Base-by-base conservation (phyloP, 2,113 vertebrate species). In the Proteles cristata region DNA sequence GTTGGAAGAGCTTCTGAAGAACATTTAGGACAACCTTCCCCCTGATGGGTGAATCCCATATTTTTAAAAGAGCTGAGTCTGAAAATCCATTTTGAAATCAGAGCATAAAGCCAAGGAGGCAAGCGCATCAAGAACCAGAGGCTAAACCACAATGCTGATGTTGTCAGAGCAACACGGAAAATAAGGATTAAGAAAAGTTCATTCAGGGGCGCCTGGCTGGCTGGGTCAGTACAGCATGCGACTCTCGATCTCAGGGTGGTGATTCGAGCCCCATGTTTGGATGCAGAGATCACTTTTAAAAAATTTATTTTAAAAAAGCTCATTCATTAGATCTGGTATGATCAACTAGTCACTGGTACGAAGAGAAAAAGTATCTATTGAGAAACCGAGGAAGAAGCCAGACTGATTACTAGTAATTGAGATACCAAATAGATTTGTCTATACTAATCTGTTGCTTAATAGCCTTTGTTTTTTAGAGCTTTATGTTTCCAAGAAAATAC, bases 391-490 rank as follows among this genome's bases (percentile, higher is more conserved):
- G 73, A 63, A 65, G 71, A 63, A 55, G 61, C 48, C 39, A 45
- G 55, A 11, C 63, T 2, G 23, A 45, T n/a, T 1, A 76, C 21
- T 4, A 71, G 23, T 39, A 50, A 71, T 3, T 3, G 7, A 28
- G 43, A 88, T 0, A 71, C 48, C 11, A 55, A 74, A 63, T 61
- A 19, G 2, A 63, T 26, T 0, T 4, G 10, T 48, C 84, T 25
- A 4, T 0, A 11, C 43, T 58, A 26, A 33, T 28, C n/a, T 25
- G 43, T 12, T 71, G 21, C 48, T 39, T 35, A 71, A 65, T 0
- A 83, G 71, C 25, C n/a, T 88, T 28, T 25, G 63, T 65, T 53
- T 76, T 81, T 93, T 39, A 71, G 53, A 88, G 14, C 63, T 93
- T 76, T 43, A 50, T 35, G 48, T 33, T 68, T 58, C 69, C 25